Evolutionary conservation across 2,888 invertebrate species (phyloP).

Genomic region (Scaeva pyrastri): DNA sequence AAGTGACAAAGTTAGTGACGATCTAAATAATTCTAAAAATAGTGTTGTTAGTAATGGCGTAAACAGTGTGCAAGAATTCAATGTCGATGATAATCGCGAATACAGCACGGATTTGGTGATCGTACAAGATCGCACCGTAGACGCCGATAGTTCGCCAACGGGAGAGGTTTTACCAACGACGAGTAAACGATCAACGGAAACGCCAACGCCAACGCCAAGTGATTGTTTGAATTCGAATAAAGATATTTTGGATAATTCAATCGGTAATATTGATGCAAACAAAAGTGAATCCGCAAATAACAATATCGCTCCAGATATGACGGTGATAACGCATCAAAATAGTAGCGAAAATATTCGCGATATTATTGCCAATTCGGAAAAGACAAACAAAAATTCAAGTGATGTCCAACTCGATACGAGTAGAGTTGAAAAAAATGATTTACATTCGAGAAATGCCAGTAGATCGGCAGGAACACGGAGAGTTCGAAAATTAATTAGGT

Average conservation of each 20-base stretch:
- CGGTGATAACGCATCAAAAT: slow-evolving; percentile 76
- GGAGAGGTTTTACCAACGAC: slow-evolving; percentile 34
- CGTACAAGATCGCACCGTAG: slow-evolving; percentile 53
- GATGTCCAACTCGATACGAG: slow-evolving; percentile 32
- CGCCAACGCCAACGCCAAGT: background rate
- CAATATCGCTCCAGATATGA: slow-evolving; percentile 61
- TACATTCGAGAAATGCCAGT: background rate
- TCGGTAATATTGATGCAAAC: slow-evolving; percentile 25
- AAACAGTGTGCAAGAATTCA: slow-evolving; percentile 69
- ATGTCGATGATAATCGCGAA: slow-evolving; percentile 66
- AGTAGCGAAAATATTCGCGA: slow-evolving; percentile 76
- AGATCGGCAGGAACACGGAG: slow-evolving; percentile 4
- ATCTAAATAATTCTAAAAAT: slow-evolving; percentile 69
- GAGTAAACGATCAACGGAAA: slow-evolving; percentile 13
- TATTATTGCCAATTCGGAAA: slow-evolving; percentile 50
- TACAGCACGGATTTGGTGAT: slow-evolving; percentile 41
- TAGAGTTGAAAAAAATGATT: background rate
- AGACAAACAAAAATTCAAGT: slow-evolving; percentile 45
- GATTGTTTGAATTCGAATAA: background rate
- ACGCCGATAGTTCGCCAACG: slow-evolving; percentile 49
- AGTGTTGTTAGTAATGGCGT: slow-evolving; percentile 63
- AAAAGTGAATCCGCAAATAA: slow-evolving; percentile 30
- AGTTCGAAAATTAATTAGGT: slow-evolving; percentile 3
- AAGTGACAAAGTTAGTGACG: slow-evolving; percentile 66
- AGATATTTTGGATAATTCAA: slow-evolving; percentile 11